Percentiles rank a stretch among this genome's conserved stretches.
Conservation (phyloP, 1,140 invertebrate species). For the Pseudachorutes palmiensis region DNA sequence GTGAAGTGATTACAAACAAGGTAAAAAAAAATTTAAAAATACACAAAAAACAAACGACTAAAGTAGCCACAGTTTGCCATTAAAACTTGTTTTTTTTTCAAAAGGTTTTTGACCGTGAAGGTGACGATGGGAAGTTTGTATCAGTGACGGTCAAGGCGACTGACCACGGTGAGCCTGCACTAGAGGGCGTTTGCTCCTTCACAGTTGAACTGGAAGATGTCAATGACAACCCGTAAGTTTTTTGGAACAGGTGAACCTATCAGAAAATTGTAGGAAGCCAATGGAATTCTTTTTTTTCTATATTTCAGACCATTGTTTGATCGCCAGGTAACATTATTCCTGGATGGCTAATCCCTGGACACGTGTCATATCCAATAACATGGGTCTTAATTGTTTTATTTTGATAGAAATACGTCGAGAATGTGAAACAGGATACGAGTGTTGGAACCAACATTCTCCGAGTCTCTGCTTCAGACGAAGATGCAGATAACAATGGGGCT, state of each 20-base stretch:
- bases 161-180: slow-evolving; percentile 87
- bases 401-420: slow-evolving; percentile 86
- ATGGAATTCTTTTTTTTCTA: slow-evolving; percentile 49
- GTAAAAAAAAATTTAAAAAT: slow-evolving; percentile 43
- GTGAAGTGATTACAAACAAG: slow-evolving; percentile 88
- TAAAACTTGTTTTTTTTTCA: background rate
- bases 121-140: slow-evolving; percentile 90
- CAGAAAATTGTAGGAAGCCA: background rate
- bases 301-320: slow-evolving; percentile 73
- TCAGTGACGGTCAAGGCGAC: slow-evolving; percentile 92
- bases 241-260: background rate
- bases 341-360: slow-evolving; percentile 3
- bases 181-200: slow-evolving; percentile 91
- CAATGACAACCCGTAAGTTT: slow-evolving; percentile 51
- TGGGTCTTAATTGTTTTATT: slow-evolving; percentile 19
- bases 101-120: slow-evolving; percentile 82
- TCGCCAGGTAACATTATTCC: slow-evolving; percentile 61
- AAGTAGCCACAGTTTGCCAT: too few species aligned
- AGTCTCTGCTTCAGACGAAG: slow-evolving; percentile 88
- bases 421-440: slow-evolving; percentile 92
- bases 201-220: slow-evolving; percentile 93
- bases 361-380: background rate
- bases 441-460: slow-evolving; percentile 87
- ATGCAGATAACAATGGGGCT: slow-evolving; percentile 92
- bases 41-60: too few species aligned